Conservation (phyloP, 1,140 invertebrate genomes). For the Eciton burchellii region DNA sequence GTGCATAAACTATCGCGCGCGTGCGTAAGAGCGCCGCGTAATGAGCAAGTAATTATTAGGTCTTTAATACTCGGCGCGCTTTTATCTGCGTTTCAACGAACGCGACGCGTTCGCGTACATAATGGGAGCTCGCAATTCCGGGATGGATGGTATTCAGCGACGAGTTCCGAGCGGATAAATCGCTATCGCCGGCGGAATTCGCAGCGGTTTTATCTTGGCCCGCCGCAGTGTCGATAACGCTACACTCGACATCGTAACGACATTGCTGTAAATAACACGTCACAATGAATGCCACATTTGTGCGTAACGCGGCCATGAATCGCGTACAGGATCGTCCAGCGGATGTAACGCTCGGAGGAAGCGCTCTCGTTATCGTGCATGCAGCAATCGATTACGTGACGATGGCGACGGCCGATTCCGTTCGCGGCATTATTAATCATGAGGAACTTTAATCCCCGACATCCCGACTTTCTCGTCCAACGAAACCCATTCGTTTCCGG, state of each 20-base stretch:
- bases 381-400: not conserved
- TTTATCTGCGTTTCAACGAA: constrained; percentile 25
- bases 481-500: too few species aligned
- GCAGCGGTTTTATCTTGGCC: not conserved
- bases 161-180: constrained; percentile 6
- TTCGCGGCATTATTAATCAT: not conserved
- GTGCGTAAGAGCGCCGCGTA: not conserved
- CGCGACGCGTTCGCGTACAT: not conserved
- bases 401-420: not conserved
- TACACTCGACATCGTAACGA: constrained; percentile 4
- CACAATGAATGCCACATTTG: constrained; percentile 39
- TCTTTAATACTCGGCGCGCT: constrained; percentile 16
- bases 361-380: not conserved
- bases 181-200: constrained; percentile 32
- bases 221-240: not conserved
- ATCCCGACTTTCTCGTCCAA: too few species aligned
- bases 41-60: constrained; percentile 42
- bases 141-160: constrained; percentile 16
- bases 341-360: not conserved
- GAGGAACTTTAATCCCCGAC: not conserved
- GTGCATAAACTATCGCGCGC: constrained; percentile 13
- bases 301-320: constrained; percentile 3
- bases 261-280: constrained; percentile 33
- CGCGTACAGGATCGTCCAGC: not conserved
- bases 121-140: constrained; percentile 27